phyloP scores from a whole-genome alignment of 2,113 vertebrate species.

The Cebidichthys violaceus region DNA sequence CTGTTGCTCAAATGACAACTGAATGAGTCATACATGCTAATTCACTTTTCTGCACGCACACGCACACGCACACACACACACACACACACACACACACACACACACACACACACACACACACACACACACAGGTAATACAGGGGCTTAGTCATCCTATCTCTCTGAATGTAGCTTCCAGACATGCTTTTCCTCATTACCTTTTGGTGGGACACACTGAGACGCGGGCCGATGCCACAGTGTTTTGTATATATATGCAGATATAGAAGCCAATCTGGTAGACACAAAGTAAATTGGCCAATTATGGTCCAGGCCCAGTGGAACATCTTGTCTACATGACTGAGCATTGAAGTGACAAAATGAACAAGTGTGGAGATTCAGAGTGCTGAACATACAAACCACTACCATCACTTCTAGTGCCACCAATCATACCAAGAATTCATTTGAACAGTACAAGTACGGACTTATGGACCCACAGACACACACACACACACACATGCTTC shows the following conservation, averaged over 20 bases:
- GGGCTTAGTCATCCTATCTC: slow-evolving; percentile 50
- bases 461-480: neutral
- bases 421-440: slow-evolving; percentile 29
- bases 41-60: slow-evolving; percentile 7
- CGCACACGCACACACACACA: slow-evolving; percentile 8
- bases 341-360: slow-evolving; percentile 22
- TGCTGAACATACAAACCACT: neutral
- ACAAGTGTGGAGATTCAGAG: neutral
- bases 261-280: slow-evolving; percentile 29
- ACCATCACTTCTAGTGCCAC: neutral
- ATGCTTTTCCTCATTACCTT: slow-evolving; percentile 7
- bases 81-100: slow-evolving; percentile 4
- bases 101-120: neutral
- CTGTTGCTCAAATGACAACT: slow-evolving; percentile 35
- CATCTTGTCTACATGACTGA: slow-evolving; percentile 25
- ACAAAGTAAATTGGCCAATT: slow-evolving; percentile 57
- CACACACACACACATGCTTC: slow-evolving; percentile 15
- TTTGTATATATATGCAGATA: slow-evolving; percentile 15
- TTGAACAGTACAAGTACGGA: neutral
- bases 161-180: slow-evolving; percentile 20
- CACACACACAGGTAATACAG: slow-evolving; percentile 34
- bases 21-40: slow-evolving; percentile 47
- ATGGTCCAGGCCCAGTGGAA: slow-evolving; percentile 26
- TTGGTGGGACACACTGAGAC: slow-evolving; percentile 5
- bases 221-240: neutral